A percentile compares a stretch with the other conserved stretches of the same genome.
Conservation (phyloP, 2,888 invertebrate species). For the Mesopsocus fuscifrons region DNA sequence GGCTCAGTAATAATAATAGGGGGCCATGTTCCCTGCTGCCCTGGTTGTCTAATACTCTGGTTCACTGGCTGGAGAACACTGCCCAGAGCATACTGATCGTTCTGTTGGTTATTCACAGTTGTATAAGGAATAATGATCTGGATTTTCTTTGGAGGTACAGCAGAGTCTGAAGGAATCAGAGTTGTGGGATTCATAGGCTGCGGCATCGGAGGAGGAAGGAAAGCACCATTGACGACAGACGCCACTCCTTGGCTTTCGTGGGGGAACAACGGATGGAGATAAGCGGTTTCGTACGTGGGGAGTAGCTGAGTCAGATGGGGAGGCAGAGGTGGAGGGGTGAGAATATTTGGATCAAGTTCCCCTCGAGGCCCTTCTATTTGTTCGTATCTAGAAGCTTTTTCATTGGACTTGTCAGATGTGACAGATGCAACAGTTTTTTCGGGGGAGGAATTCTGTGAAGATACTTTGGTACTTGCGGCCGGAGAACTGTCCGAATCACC, state of each 20-base stretch:
- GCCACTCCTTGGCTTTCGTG: constrained; percentile 2
- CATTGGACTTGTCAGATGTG: neutral
- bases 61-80: neutral
- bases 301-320: constrained; percentile 1
- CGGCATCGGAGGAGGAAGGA: constrained; percentile 1
- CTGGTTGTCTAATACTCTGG: neutral
- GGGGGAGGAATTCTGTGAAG: neutral
- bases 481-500: neutral
- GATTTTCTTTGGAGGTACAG: neutral
- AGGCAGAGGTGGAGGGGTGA: constrained; percentile 5
- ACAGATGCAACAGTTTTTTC: no score
- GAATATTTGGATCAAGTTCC: constrained; percentile 1
- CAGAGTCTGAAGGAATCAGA: neutral
- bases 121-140: constrained; percentile 6
- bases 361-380: neutral
- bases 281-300: neutral
- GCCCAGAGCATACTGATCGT: neutral
- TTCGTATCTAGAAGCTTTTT: neutral
- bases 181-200: constrained; percentile 4
- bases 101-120: neutral
- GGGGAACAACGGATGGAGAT: neutral
- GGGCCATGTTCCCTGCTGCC: neutral
- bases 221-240: constrained; percentile 2
- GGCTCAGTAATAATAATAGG: neutral
- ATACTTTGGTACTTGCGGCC: neutral